These are phyloP conservation scores for Pelmatolapia mariae DNA, from an alignment of 2,113 vertebrate species.

Conservation along the genomic window DNA sequence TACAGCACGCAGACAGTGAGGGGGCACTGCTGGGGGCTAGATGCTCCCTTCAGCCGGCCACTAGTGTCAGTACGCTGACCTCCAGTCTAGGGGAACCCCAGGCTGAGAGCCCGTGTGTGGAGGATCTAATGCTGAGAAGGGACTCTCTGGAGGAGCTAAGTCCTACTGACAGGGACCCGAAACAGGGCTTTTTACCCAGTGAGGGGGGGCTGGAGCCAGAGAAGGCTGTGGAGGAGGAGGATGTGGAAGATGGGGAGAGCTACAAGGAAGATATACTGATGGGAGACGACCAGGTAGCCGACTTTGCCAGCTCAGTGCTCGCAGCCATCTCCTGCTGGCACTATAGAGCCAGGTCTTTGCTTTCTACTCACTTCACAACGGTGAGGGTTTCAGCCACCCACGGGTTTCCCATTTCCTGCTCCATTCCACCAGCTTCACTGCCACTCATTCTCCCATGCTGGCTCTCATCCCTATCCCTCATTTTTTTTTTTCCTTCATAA, in stretches of 20 bases:
- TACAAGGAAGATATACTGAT: constrained; percentile 81
- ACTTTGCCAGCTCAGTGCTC: constrained; percentile 86
- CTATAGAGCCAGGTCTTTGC: constrained; percentile 89
- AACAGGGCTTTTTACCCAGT: constrained; percentile 48
- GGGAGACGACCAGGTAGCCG: constrained; percentile 90
- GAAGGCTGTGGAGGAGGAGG: constrained; percentile 26
- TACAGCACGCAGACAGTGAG: constrained; percentile 84
- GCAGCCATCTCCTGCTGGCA: constrained; percentile 90
- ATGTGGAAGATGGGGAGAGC: constrained; percentile 61
- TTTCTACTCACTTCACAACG: constrained; percentile 86
- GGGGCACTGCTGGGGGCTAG: constrained; percentile 76
- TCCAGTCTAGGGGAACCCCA: constrained; percentile 53
- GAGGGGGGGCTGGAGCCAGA: constrained; percentile 51
- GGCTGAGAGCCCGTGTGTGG: constrained; percentile 51
- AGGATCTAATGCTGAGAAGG: constrained; percentile 58
- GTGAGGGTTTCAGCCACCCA: constrained; percentile 83
- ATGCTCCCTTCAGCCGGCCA: constrained; percentile 55
- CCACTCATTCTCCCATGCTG: constrained; percentile 14
- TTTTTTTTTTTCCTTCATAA: not conserved
- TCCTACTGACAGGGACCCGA: constrained; percentile 43
- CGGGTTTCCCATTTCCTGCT: constrained; percentile 45
- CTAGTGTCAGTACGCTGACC: constrained; percentile 57
- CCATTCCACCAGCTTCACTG: constrained; percentile 3
- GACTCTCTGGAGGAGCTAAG: constrained; percentile 69
- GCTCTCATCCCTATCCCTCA: not conserved